Evolutionary conservation across 1,140 invertebrate species (phyloP).

Genomic region (Drosophila orena): DNA sequence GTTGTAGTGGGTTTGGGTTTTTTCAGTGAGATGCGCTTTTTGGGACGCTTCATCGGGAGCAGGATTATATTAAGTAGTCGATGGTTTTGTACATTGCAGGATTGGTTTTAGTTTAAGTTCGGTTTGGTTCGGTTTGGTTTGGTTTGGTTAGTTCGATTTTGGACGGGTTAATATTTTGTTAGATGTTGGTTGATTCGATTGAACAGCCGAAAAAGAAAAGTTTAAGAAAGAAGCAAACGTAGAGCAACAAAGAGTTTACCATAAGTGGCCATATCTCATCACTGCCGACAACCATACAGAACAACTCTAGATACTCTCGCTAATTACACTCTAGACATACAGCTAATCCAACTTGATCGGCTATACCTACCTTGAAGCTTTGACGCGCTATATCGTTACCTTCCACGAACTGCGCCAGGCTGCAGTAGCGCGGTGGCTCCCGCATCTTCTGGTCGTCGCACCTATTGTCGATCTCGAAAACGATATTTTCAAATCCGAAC

Average conservation of each 20-base stretch:
- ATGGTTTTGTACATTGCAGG: slow-evolving; percentile 36
- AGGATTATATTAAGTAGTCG: slow-evolving; percentile 30
- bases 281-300: slow-evolving; percentile 65
- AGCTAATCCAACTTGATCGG: slow-evolving; percentile 14
- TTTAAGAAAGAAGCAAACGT: slow-evolving; percentile 78
- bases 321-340: slow-evolving; percentile 33
- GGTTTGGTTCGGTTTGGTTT: slow-evolving; percentile 3
- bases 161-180: slow-evolving; percentile 34
- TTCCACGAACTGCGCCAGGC: slow-evolving; percentile 91
- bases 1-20: slow-evolving; percentile 72
- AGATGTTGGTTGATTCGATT: slow-evolving; percentile 41
- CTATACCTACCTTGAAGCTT: slow-evolving; percentile 88
- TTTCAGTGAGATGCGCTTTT: slow-evolving; percentile 81
- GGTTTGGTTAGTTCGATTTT: slow-evolving; percentile 35
- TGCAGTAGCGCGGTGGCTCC: slow-evolving; percentile 88
- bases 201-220: slow-evolving; percentile 56
- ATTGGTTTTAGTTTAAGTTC: slow-evolving; percentile 9
- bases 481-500: slow-evolving; percentile 89
- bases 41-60: slow-evolving; percentile 68
- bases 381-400: slow-evolving; percentile 91
- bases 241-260: slow-evolving; percentile 81
- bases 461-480: slow-evolving; percentile 87
- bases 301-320: slow-evolving; percentile 46
- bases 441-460: slow-evolving; percentile 86
- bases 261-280: slow-evolving; percentile 70